Evolutionary conservation across 2,888 invertebrate species (phyloP).

Genomic region (Dastarcus helophoroides): DNA sequence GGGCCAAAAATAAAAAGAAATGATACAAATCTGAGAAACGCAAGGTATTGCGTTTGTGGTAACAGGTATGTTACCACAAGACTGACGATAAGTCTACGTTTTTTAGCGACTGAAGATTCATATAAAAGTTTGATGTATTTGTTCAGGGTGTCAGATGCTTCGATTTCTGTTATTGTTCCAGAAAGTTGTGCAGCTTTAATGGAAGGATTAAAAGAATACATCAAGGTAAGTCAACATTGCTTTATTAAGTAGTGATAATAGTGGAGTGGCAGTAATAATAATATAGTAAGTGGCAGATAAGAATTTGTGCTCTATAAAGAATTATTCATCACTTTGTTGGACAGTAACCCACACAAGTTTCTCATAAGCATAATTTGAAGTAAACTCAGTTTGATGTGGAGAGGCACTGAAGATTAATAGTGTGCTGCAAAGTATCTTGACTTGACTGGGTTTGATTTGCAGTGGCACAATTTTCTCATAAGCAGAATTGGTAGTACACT

Average conservation of each 20-base stretch:
- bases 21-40: neutral
- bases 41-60: too few species aligned
- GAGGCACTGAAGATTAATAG: slow-evolving; percentile 1
- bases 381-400: slow-evolving; percentile 1
- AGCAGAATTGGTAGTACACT: slow-evolving; percentile 1
- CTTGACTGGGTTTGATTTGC: slow-evolving; percentile 1
- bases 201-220: slow-evolving; percentile 1
- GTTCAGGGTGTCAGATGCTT: slow-evolving; percentile 2
- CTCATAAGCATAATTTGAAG: slow-evolving; percentile 1
- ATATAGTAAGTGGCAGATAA: slow-evolving; percentile 1
- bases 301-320: slow-evolving; percentile 1
- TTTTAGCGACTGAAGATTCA: slow-evolving; percentile 1
- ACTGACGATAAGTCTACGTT: slow-evolving; percentile 1
- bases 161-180: slow-evolving; percentile 1
- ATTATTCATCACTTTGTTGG: slow-evolving; percentile 1
- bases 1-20: slow-evolving; percentile 1
- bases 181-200: too few species aligned
- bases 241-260: neutral
- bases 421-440: slow-evolving; percentile 1
- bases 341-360: neutral
- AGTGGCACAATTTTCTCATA: slow-evolving; percentile 1
- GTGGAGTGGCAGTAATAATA: slow-evolving; percentile 1
- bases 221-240: neutral
- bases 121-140: too few species aligned
- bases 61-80: too few species aligned